phyloP scores from a whole-genome alignment of 2,888 invertebrate genomes.

The Scaptomyza flava region DNA sequence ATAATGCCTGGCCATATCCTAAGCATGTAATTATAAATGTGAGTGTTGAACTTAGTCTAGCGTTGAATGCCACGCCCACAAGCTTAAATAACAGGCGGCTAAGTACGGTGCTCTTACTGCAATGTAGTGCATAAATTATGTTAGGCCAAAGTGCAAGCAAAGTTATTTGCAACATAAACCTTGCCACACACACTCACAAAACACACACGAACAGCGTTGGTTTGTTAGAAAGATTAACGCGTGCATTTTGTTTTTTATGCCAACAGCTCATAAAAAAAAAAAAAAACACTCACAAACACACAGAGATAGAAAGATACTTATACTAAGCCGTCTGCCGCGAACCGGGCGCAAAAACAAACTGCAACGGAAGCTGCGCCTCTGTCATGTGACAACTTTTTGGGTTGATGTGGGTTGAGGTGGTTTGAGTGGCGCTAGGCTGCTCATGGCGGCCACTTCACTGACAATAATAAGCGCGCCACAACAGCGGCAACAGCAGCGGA shows the following conservation, averaged over 20 bases:
- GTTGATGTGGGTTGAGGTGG: neutral
- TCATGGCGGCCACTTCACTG: constrained; percentile 70
- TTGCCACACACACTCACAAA: constrained; percentile 38
- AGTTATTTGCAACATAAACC: constrained; percentile 75
- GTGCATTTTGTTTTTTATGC: constrained; percentile 69
- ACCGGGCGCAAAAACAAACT: constrained; percentile 67
- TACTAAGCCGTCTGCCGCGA: constrained; percentile 72
- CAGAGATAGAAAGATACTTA: constrained; percentile 49
- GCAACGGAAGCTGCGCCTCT: constrained; percentile 77
- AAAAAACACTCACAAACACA: constrained; percentile 26
- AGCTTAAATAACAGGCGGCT: constrained; percentile 35
- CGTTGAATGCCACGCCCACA: constrained; percentile 55
- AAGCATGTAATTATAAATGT: constrained; percentile 71
- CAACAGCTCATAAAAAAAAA: constrained; percentile 61
- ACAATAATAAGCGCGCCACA: constrained; percentile 73
- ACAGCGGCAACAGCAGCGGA: constrained; percentile 20
- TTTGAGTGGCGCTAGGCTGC: constrained; percentile 51
- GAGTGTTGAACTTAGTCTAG: constrained; percentile 23
- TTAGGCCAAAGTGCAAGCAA: constrained; percentile 78
- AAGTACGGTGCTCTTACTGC: constrained; percentile 30
- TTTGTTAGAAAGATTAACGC: constrained; percentile 80
- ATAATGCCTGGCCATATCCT: constrained; percentile 53
- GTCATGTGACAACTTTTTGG: constrained; percentile 52
- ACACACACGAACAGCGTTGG: constrained; percentile 40
- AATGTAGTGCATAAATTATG: constrained; percentile 78